Evolutionary conservation across 53 echinoderm and acorn worm genomes (phyloP).

Genomic region (Echinarachnius parma): DNA sequence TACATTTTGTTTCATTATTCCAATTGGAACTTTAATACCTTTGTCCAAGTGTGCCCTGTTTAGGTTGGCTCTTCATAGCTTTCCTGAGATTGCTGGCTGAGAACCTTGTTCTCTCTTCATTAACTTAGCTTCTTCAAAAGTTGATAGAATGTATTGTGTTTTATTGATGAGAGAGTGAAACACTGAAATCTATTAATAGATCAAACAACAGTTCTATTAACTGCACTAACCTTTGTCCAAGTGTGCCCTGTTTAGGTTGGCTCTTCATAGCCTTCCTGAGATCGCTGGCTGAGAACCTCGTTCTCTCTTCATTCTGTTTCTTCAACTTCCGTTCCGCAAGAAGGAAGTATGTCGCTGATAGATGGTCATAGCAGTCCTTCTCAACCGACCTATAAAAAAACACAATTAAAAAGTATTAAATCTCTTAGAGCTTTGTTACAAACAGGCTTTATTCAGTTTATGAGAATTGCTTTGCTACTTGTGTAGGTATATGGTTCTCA

Average conservation of each 20-base stretch:
- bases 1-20: too few species aligned
- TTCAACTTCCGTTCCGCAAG: conserved; percentile 91
- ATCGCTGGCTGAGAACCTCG: conserved; percentile 51
- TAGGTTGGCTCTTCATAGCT: conserved; percentile 48
- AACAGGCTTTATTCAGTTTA: too few species aligned
- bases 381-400: conserved; percentile 80
- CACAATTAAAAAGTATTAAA: too few species aligned
- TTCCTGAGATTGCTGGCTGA: conserved; percentile 63
- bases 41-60: conserved; percentile 18
- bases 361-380: conserved; percentile 85
- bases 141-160: too few species aligned
- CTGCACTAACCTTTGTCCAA: conserved; percentile 32
- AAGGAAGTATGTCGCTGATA: conserved; percentile 95
- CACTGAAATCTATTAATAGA: too few species aligned
- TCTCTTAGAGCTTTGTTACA: too few species aligned
- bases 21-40: too few species aligned
- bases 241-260: conserved; percentile 33
- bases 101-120: conserved; percentile 45
- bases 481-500: too few species aligned
- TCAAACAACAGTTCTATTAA: too few species aligned
- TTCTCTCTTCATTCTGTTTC: conserved; percentile 66
- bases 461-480: too few species aligned
- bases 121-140: too few species aligned
- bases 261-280: conserved; percentile 56
- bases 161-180: too few species aligned